Conservation (phyloP, 2,888 invertebrate species). For the Drosophila cracens region DNA sequence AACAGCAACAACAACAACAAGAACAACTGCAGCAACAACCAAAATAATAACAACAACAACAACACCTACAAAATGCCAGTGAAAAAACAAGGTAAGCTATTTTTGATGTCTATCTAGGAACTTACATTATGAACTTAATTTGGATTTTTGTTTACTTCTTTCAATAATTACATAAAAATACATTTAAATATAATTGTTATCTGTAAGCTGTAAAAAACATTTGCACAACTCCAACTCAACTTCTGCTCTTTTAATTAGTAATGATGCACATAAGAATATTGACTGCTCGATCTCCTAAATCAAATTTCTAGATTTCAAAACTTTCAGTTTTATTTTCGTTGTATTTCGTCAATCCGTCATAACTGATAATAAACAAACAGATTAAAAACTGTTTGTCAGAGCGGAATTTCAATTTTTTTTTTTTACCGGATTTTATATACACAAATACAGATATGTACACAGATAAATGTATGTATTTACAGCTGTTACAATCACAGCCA, state of each 20-base stretch:
- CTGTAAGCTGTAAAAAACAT: not conserved
- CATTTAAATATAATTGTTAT: not conserved
- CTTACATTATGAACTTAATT: not conserved
- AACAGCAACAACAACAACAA: slow-evolving; percentile 10
- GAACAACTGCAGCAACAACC: slow-evolving; percentile 6
- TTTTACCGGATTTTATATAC: not conserved
- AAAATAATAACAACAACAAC: slow-evolving; percentile 13
- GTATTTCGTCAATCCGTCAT: not conserved
- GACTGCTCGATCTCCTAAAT: not conserved
- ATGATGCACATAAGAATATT: not conserved
- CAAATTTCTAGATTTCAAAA: not conserved
- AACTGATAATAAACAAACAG: not conserved
- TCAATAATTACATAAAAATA: not conserved
- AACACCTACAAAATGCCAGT: slow-evolving; percentile 69
- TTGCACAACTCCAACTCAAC: not conserved
- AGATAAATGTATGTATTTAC: slow-evolving; percentile 2
- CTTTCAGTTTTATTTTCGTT: not conserved
- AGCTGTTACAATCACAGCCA: slow-evolving; percentile 13
- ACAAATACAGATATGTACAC: no score
- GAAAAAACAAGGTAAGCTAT: slow-evolving; percentile 73
- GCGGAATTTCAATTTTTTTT: not conserved
- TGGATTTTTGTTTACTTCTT: slow-evolving; percentile 12
- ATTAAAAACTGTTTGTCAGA: not conserved
- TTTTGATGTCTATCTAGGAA: not conserved
- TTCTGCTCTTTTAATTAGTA: not conserved